These are phyloP conservation scores for Vimba vimba DNA, from an alignment of 2,113 vertebrate species.

Conservation along the genomic window DNA sequence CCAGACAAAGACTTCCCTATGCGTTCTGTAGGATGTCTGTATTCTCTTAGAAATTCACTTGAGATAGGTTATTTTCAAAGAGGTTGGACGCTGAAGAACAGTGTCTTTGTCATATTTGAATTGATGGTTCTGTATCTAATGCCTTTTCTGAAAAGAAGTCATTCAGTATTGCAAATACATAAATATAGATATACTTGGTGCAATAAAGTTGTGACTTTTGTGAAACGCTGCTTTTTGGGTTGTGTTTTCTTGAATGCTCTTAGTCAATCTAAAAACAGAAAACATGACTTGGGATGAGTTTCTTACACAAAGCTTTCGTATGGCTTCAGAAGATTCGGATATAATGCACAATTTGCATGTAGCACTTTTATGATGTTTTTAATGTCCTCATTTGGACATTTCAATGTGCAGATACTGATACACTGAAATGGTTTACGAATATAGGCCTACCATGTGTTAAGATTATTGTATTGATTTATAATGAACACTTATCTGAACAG, in stretches of 20 bases:
- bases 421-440: too few relatives aligned
- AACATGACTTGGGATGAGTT: not conserved
- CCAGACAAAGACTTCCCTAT: constrained; percentile 26
- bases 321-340: not conserved
- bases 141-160: constrained; percentile 71
- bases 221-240: constrained; percentile 43
- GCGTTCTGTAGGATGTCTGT: constrained; percentile 53
- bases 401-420: too few relatives aligned
- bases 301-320: not conserved
- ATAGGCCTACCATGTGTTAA: too few relatives aligned
- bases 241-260: too few relatives aligned
- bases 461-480: too few relatives aligned
- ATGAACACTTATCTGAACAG: too few relatives aligned
- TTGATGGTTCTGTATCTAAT: constrained; percentile 70
- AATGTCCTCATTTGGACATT: too few relatives aligned
- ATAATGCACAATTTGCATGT: too few relatives aligned
- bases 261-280: not conserved
- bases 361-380: too few relatives aligned
- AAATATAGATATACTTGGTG: constrained; percentile 71
- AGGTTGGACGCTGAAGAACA: constrained; percentile 51
- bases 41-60: constrained; percentile 54
- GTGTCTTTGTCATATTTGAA: constrained; percentile 67
- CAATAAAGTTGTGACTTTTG: constrained; percentile 81
- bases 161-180: constrained; percentile 74
- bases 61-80: constrained; percentile 60